Evolutionary conservation across 2,888 invertebrate species (phyloP).

Genomic region (Drosophila quinaria): DNA sequence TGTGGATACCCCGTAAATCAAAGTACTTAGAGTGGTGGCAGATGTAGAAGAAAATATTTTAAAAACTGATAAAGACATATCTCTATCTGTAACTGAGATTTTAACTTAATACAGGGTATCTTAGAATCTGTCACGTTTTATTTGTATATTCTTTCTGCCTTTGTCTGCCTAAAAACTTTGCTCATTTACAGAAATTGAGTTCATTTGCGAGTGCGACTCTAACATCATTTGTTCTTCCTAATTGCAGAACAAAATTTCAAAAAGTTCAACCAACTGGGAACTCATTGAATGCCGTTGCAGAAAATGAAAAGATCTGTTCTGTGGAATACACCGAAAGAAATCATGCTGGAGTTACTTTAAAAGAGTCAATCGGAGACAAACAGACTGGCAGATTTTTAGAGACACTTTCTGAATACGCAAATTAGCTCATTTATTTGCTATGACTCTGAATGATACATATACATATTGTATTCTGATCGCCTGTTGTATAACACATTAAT

Average conservation of each 20-base stretch:
- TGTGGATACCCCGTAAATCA: conserved; percentile 1
- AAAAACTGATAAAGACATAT: not conserved
- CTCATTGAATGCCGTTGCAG: conserved; percentile 15
- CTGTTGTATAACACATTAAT: conserved; percentile 43
- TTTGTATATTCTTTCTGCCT: conserved; percentile 1
- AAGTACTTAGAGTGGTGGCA: not conserved
- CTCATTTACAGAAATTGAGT: conserved; percentile 52
- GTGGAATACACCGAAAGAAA: conserved; percentile 22
- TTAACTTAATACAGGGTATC: conserved; percentile 7
- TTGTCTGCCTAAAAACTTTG: conserved; percentile 55
- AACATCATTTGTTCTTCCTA: conserved; percentile 43
- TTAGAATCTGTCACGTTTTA: not conserved
- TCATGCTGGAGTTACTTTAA: not conserved
- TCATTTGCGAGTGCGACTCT: conserved; percentile 22
- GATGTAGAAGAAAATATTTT: not conserved
- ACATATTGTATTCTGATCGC: conserved; percentile 9
- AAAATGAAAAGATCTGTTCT: conserved; percentile 15
- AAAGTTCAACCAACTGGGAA: conserved; percentile 33
- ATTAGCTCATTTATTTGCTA: conserved; percentile 38
- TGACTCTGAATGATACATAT: conserved; percentile 20
- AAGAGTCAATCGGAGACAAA: conserved; percentile 21
- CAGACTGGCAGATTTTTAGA: conserved; percentile 8
- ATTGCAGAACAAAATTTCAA: conserved; percentile 57
- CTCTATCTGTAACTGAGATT: not conserved
- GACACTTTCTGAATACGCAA: conserved; percentile 25